Evolutionary conservation across 2,888 invertebrate species (phyloP), one percentile per base, ranked within the genome.

Genomic region (Drosophila subquinaria): DNA sequence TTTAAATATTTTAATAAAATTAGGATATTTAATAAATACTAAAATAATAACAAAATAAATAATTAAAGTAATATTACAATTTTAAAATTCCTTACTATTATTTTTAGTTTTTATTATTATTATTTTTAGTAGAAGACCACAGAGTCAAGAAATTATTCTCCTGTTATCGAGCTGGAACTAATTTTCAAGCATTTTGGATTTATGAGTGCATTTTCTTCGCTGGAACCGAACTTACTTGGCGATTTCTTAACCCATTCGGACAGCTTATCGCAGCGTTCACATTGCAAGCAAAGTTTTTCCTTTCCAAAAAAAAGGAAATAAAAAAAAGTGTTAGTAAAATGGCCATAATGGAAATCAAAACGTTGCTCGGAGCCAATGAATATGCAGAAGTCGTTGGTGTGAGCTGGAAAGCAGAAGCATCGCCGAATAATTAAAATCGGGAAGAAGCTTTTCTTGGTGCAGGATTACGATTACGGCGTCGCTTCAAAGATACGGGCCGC

Each of bases 361-460:
- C 55, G 55, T 50, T 30, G 30, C 52, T 17, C 17, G 10, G 6
- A 63, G 60, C 60, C 63, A 78, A 69, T 70, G 77, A 74, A 66
- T 80, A 80, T 69, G 73, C 78, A 69, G 72, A 56, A 56, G 52
- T n/a, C 35, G 30, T 55, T 27, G 67, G 57, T 20, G 36, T 35
- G 27, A 27, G 27, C 5, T 27, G 1, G 5, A 6, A 27, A 60
- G 13, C 17, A 15, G 61, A 27, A 56, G 68, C 65, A 65, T 74
- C 72, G 81, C 65, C 86, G 88, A 90, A 88, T 90, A 88, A 88
- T 90, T 90, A 89, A 88, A 90, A 89, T 86, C 83, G 86, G 79
- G 70, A 51, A 64, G 82, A 57, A 70, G 53, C 73, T 68, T 63
- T n/a, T 4, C 43, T 35, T 56, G 23, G 27, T 15, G 43, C 20